A percentile compares a stretch with the other conserved stretches of the same genome.
Evolutionary conservation across 2,888 invertebrate genomes (phyloP).

Genomic region (Liopterus haemorrhoidalis): DNA sequence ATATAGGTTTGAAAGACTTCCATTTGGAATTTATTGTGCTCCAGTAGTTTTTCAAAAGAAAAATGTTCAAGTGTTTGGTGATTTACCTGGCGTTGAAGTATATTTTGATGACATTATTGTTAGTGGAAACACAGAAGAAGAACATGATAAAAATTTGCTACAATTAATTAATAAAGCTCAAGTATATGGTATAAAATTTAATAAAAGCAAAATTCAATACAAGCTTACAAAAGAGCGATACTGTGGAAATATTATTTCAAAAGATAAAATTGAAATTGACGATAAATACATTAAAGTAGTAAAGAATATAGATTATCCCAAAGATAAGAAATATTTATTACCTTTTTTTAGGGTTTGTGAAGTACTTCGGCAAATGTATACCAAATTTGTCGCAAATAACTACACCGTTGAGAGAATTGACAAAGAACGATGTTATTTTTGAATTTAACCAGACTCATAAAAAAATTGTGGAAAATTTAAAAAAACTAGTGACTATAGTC

Average conservation of each 20-base stretch:
- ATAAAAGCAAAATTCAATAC: not conserved
- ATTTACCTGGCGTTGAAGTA: conserved; percentile 3
- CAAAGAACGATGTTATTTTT: not conserved
- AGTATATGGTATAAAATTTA: not conserved
- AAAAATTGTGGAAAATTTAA: not conserved
- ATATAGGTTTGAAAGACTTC: conserved; percentile 7
- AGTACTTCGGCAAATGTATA: conserved; percentile 4
- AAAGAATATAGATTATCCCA: not conserved
- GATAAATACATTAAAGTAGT: not conserved
- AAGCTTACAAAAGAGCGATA: not conserved
- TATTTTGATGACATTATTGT: conserved; percentile 5
- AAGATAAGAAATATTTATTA: conserved; percentile 1
- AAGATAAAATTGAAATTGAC: not conserved
- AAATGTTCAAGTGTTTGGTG: conserved; percentile 1
- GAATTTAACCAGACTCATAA: not conserved
- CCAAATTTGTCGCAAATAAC: conserved; percentile 8
- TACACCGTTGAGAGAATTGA: conserved; percentile 4
- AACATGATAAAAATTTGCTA: conserved; percentile 3
- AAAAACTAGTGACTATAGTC: not conserved
- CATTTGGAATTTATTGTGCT: conserved; percentile 4
- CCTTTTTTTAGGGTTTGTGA: conserved; percentile 4
- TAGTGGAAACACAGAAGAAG: not conserved
- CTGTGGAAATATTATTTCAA: conserved; percentile 2
- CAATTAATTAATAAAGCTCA: not conserved
- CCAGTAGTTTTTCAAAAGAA: conserved; percentile 4